Percentiles rank a stretch among this genome's conserved stretches.
phyloP scores from a whole-genome alignment of 2,797 vertebrate species.

The Botia kubotai region DNA sequence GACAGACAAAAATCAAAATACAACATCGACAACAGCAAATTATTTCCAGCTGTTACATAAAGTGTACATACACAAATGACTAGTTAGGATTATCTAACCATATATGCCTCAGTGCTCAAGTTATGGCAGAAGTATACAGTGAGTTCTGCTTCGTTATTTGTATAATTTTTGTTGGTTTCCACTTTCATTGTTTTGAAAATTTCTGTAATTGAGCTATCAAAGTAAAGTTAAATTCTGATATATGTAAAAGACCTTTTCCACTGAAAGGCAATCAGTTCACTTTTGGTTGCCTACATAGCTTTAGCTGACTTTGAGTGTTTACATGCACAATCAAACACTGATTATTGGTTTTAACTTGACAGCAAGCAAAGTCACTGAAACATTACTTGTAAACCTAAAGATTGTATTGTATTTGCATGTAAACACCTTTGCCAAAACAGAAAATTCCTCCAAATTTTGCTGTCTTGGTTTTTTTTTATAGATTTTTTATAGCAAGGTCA shows the following conservation, averaged over 20 bases:
- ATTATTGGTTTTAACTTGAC: background rate
- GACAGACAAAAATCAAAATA: constrained; percentile 42
- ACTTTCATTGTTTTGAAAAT: background rate
- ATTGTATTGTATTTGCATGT: too few relatives aligned
- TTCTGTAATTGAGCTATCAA: too few relatives aligned
- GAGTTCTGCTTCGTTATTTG: constrained; percentile 29
- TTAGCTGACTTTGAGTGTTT: background rate
- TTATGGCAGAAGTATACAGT: background rate
- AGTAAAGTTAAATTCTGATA: background rate
- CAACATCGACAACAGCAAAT: constrained; percentile 52
- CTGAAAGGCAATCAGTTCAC: constrained; percentile 60
- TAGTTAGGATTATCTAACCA: constrained; percentile 14
- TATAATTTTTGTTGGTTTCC: constrained; percentile 1
- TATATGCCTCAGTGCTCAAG: background rate
- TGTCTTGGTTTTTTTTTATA: too few relatives aligned
- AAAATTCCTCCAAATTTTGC: too few relatives aligned
- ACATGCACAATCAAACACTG: background rate
- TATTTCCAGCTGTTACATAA: constrained; percentile 36
- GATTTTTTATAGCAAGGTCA: constrained; percentile 13
- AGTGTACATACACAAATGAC: constrained; percentile 16
- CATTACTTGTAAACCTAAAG: too few relatives aligned
- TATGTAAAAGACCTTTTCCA: background rate
- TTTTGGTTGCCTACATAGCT: constrained; percentile 62
- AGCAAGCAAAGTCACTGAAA: too few relatives aligned
- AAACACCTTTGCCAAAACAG: too few relatives aligned